Conservation (phyloP, 2,888 invertebrate species). For the Agonopterix arenella region DNA sequence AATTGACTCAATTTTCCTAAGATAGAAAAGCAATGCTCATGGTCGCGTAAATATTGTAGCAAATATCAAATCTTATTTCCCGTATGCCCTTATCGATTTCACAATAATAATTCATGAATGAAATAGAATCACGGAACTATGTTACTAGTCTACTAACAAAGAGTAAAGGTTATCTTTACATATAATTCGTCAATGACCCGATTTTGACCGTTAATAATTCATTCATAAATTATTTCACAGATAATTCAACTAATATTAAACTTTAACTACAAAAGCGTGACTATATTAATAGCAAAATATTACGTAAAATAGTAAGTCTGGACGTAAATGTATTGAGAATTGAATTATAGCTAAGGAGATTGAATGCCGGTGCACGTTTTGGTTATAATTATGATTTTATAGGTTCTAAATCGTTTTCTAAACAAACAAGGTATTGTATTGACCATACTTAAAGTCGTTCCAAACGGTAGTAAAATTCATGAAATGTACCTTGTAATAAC, state of each 20-base stretch:
- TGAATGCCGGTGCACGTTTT: no score
- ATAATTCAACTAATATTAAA: constrained; percentile 5
- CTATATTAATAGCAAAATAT: constrained; percentile 6
- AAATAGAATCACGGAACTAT: background rate
- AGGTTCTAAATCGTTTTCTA: no score
- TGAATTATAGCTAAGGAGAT: constrained; percentile 1
- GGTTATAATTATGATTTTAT: no score
- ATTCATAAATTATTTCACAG: constrained; percentile 3
- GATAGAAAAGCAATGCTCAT: no score
- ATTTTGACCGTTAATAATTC: constrained; percentile 1
- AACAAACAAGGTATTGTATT: no score
- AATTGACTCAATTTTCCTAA: no score
- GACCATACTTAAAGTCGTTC: no score
- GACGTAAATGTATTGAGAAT: constrained; percentile 3
- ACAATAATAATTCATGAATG: background rate
- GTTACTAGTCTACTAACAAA: background rate
- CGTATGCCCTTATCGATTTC: no score
- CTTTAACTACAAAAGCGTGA: constrained; percentile 8
- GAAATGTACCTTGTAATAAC: no score
- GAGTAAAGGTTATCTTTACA: constrained; percentile 1
- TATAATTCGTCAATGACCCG: constrained; percentile 7
- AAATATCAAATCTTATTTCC: no score
- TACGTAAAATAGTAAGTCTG: constrained; percentile 2
- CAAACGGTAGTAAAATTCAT: no score
- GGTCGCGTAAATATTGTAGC: no score